Evolutionary conservation across 2,113 vertebrate species (phyloP).

Genomic region (Physeter macrocephalus): DNA sequence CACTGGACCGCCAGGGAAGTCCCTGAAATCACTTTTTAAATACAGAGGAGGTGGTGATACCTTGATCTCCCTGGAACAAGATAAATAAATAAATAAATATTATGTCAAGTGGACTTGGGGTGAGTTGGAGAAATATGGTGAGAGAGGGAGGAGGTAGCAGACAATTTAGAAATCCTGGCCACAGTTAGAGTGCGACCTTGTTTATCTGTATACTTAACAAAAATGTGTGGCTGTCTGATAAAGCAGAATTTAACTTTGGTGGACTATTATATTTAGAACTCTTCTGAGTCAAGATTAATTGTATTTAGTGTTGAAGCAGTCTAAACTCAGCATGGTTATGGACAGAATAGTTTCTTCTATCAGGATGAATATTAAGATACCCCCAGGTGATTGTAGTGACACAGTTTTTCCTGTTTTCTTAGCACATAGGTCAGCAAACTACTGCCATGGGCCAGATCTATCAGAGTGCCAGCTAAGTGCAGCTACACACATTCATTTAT

Average conservation of each 20-base stretch:
- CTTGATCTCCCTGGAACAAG: background rate
- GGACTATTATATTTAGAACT: background rate
- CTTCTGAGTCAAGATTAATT: background rate
- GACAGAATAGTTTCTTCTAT: background rate
- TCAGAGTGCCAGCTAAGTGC: background rate
- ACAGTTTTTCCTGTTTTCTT: background rate
- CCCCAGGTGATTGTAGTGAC: background rate
- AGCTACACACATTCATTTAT: background rate
- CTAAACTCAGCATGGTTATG: background rate
- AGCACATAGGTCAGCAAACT: background rate
- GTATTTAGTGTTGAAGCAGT: background rate
- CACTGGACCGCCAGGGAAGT: no score
- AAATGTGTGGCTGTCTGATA: background rate
- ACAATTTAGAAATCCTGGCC: background rate
- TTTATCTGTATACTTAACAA: background rate
- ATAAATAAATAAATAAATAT: background rate
- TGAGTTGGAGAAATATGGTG: background rate
- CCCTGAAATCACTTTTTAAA: background rate
- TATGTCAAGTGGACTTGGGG: background rate
- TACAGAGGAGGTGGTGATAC: background rate
- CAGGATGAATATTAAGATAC: background rate
- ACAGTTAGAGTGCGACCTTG: background rate
- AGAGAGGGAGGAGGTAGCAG: background rate
- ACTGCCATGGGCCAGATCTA: background rate
- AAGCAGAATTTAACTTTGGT: background rate